Evolutionary conservation across 64 coral and sea anemone species (phyloP).

Genomic region (Exaiptasia diaphana): DNA sequence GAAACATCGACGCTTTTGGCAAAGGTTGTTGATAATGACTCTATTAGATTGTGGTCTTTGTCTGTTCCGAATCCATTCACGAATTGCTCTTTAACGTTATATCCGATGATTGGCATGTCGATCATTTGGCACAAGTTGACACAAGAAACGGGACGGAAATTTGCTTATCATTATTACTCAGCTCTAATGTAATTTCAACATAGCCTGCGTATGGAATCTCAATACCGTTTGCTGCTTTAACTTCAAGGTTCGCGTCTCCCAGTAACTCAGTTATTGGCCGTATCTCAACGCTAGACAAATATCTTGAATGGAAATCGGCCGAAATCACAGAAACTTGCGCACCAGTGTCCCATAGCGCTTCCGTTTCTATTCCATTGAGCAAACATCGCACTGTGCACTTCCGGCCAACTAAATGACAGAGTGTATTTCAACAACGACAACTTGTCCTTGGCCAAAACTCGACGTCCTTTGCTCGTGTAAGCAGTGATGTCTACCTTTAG

Average conservation of each 20-base stretch:
- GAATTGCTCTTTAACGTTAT: conserved; percentile 65
- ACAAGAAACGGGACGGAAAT: conserved; percentile 57
- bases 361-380: conserved; percentile 7
- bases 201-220: conserved; percentile 32
- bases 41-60: neutral
- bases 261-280: conserved; percentile 17
- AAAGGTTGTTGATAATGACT: neutral
- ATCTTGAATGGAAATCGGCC: neutral
- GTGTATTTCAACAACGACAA: too few relatives aligned
- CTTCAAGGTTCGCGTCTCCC: neutral
- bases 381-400: conserved; percentile 49
- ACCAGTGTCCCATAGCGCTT: conserved; percentile 44
- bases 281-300: neutral
- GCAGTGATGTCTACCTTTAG: too few relatives aligned
- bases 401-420: conserved; percentile 48
- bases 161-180: conserved; percentile 1
- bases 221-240: conserved; percentile 40
- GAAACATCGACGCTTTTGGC: neutral
- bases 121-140: conserved; percentile 16
- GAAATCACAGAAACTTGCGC: conserved; percentile 3
- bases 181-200: conserved; percentile 20
- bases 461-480: too few relatives aligned
- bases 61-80: conserved; percentile 4
- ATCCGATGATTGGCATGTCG: conserved; percentile 53
- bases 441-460: too few relatives aligned